phyloP scores from a whole-genome alignment of 2,797 vertebrate species.

The Tragopan temminckii region DNA sequence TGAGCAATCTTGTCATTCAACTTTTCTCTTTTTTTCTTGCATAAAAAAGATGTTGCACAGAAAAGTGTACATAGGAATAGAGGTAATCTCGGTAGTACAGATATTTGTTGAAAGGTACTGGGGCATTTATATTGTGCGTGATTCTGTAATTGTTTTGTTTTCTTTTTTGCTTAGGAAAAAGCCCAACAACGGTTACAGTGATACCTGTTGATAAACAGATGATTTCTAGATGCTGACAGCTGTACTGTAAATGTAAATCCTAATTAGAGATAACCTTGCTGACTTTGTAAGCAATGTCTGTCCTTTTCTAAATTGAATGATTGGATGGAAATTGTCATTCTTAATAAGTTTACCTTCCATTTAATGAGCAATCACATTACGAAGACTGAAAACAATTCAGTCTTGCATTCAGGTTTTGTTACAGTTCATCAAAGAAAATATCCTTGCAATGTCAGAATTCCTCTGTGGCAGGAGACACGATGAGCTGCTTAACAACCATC shows the following conservation, averaged over 20 bases:
- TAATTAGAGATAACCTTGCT: not conserved
- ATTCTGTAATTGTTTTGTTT: not conserved
- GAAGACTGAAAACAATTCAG: slow-evolving; percentile 10
- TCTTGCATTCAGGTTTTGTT: not conserved
- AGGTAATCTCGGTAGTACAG: not conserved
- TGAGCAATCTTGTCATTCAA: not conserved
- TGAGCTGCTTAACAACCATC: slow-evolving; percentile 12
- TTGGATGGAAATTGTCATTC: slow-evolving; percentile 25
- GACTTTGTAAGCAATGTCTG: not conserved
- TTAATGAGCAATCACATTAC: slow-evolving; percentile 47
- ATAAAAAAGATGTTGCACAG: not conserved
- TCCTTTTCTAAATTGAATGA: slow-evolving; percentile 30
- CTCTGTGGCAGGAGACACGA: not conserved
- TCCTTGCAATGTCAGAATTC: slow-evolving; percentile 33
- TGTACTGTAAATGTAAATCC: not conserved
- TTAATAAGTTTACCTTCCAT: slow-evolving; percentile 48
- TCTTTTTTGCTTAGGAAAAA: not conserved
- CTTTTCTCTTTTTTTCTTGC: not conserved
- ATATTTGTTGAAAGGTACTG: not conserved
- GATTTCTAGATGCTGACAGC: not conserved
- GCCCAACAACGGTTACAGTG: not conserved
- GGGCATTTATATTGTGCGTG: fast-evolving
- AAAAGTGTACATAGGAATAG: not conserved
- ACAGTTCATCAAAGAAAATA: slow-evolving; percentile 44
- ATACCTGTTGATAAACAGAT: slow-evolving; percentile 28